Evolutionary conservation across 2,113 vertebrate species (phyloP).

Genomic region (Lepus europaeus): DNA sequence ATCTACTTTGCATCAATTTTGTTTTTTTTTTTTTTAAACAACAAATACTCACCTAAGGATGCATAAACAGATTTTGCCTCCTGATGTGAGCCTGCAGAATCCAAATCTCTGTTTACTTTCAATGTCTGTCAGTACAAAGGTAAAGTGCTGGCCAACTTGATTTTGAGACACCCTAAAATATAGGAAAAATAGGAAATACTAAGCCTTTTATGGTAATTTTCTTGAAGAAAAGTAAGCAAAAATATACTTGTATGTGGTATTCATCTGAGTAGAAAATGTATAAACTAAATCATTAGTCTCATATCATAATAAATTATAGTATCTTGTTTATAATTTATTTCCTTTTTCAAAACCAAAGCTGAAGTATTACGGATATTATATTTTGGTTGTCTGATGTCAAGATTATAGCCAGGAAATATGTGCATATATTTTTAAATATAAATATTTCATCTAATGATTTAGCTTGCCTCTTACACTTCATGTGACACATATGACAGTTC

Average conservation of each 20-base stretch:
- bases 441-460: neutral
- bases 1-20: no score
- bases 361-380: neutral
- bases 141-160: conserved; percentile 98
- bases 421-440: neutral
- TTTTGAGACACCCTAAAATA: conserved; percentile 92
- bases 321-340: neutral
- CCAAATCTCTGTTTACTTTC: conserved; percentile 98
- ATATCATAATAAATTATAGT: neutral
- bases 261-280: neutral
- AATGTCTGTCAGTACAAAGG: conserved; percentile 98
- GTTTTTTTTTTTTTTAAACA: neutral
- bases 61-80: conserved; percentile 95
- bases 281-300: neutral
- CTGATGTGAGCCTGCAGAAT: conserved; percentile 96
- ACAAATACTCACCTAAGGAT: conserved; percentile 93
- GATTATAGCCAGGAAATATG: conserved; percentile 34
- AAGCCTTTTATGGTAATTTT: neutral
- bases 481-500: neutral
- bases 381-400: conserved; percentile 93
- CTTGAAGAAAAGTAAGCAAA: neutral
- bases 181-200: conserved; percentile 13
- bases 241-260: accelerated
- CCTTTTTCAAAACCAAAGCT: conserved; percentile 57
- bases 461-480: neutral